Conservation (phyloP, 2,797 vertebrate species). For the Emydoidea blandingii region DNA sequence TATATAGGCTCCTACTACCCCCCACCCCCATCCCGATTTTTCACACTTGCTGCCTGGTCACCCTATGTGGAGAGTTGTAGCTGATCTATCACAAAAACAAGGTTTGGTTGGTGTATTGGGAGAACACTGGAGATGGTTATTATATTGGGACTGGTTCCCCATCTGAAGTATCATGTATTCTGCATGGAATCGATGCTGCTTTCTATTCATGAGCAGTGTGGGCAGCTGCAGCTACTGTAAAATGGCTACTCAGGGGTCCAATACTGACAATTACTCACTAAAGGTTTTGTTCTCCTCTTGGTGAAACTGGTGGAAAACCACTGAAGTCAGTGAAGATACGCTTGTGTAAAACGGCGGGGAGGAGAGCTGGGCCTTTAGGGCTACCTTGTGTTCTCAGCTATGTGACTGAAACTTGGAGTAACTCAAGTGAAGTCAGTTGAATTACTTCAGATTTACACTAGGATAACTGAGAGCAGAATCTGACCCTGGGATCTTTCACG, state of each 20-base stretch:
- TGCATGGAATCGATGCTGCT: not conserved
- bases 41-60: too few relatives aligned
- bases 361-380: accelerated
- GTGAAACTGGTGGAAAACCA: not conserved
- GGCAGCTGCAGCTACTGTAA: not conserved
- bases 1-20: too few relatives aligned
- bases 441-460: too few relatives aligned
- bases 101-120: not conserved
- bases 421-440: too few relatives aligned
- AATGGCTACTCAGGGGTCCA: not conserved
- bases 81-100: not conserved
- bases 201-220: not conserved
- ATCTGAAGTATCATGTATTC: not conserved
- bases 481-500: too few relatives aligned
- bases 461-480: not conserved
- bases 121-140: accelerated
- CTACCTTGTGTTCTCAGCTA: not conserved
- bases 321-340: not conserved
- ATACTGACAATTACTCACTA: not conserved
- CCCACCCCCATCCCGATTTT: too few relatives aligned
- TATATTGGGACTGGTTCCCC: accelerated
- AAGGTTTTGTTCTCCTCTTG: not conserved
- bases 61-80: not conserved
- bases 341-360: accelerated
- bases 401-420: too few relatives aligned